Conservation (phyloP, 2,888 invertebrate genomes). For the Alloscopus bannaensis region DNA sequence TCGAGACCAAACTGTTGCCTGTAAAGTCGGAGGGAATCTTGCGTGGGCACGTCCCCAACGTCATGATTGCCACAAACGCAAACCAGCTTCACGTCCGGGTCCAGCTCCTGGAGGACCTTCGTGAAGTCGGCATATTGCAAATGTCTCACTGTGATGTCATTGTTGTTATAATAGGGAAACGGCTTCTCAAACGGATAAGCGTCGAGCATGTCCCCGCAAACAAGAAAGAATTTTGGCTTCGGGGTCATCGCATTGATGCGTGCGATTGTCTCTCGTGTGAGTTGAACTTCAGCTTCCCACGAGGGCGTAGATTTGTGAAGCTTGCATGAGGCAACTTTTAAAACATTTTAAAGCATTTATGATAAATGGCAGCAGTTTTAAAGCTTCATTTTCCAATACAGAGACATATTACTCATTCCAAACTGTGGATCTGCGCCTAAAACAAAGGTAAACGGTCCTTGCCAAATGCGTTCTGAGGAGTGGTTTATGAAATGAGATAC, state of each 20-base stretch:
- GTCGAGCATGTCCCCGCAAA: constrained; percentile 78
- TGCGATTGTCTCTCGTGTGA: constrained; percentile 75
- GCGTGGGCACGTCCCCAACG: constrained; percentile 77
- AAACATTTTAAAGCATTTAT: background rate
- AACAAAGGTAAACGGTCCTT: constrained; percentile 52
- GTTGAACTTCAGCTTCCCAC: constrained; percentile 77
- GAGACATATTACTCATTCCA: constrained; percentile 52
- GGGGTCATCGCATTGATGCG: constrained; percentile 76
- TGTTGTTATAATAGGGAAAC: constrained; percentile 3
- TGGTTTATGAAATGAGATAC: constrained; percentile 40
- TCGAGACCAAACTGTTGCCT: constrained; percentile 76
- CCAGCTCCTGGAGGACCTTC: constrained; percentile 74
- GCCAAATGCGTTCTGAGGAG: constrained; percentile 35
- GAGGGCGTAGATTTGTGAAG: constrained; percentile 73
- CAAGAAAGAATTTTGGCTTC: constrained; percentile 76
- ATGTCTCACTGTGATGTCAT: constrained; percentile 43
- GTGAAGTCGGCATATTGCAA: constrained; percentile 76
- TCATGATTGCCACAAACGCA: constrained; percentile 79
- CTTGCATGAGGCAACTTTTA: background rate
- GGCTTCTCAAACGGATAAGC: constrained; percentile 75
- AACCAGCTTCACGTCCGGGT: constrained; percentile 76
- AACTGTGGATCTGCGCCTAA: constrained; percentile 60
- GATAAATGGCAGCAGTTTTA: background rate
- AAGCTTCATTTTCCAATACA: background rate
- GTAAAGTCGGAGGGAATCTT: constrained; percentile 74